Evolutionary conservation across 2,888 invertebrate species (phyloP).

Genomic region (Bruchidius siliquastri): DNA sequence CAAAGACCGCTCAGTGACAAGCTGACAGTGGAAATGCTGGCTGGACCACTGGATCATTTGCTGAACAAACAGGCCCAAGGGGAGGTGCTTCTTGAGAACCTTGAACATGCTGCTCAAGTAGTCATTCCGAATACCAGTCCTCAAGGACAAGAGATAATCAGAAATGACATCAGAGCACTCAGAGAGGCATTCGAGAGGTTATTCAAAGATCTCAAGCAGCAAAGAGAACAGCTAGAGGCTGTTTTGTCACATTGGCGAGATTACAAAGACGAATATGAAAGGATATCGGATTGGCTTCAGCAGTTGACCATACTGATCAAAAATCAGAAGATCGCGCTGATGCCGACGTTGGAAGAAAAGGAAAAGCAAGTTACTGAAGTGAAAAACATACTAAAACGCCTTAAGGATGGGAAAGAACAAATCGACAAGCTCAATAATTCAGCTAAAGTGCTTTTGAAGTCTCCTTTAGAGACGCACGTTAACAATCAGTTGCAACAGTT

Average conservation of each 20-base stretch:
- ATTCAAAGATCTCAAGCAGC: constrained; percentile 80
- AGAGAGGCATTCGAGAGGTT: constrained; percentile 79
- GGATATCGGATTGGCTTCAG: constrained; percentile 87
- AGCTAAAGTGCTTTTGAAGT: constrained; percentile 70
- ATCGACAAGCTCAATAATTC: constrained; percentile 79
- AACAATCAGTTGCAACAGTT: constrained; percentile 81
- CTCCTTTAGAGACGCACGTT: constrained; percentile 82
- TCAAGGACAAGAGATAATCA: constrained; percentile 74
- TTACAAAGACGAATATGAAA: constrained; percentile 89
- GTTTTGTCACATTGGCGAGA: constrained; percentile 82
- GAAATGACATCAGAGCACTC: constrained; percentile 79
- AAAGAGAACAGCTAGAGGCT: constrained; percentile 77
- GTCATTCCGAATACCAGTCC: constrained; percentile 77
- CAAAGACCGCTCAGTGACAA: constrained; percentile 82
- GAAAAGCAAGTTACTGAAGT: constrained; percentile 79
- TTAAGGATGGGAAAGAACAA: constrained; percentile 74
- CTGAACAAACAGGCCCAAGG: constrained; percentile 89
- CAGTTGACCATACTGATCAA: constrained; percentile 88
- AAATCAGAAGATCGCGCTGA: constrained; percentile 79
- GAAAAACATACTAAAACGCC: constrained; percentile 67
- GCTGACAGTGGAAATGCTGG: constrained; percentile 81
- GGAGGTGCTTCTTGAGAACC: constrained; percentile 78
- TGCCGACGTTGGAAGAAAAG: constrained; percentile 77
- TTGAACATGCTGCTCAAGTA: constrained; percentile 83
- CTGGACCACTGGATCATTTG: constrained; percentile 79